Base-by-base conservation (phyloP, 1,140 invertebrate genomes). In the Triops cancriformis region DNA sequence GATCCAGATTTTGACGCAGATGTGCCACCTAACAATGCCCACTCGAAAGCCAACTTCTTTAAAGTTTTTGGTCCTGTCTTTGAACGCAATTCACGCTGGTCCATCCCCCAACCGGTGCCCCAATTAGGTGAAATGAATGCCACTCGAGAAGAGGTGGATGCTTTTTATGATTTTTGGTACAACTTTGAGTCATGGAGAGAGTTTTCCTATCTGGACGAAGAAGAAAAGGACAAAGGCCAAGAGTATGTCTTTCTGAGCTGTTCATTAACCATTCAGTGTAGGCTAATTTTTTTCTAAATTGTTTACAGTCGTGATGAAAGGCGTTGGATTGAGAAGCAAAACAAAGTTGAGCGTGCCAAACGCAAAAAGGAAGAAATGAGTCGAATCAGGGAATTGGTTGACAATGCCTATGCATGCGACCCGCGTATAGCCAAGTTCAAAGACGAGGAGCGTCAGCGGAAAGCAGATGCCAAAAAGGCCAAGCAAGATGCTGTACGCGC, bases 171-270 rank as follows among this genome's bases (percentile, higher is more conserved):
- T 51, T 95, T 95, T 85, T 98, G 96, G 96, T 98, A 98, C 84
- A 90, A 96, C 80, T 99, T 98, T 86, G 95, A 98, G 81, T 99
- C 97, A 0, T 99, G 98, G 98, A 88, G 98, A 80, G 98, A 99
- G 82, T 99, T 93, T 87, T 99, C 97, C n/a, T 99, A 99, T 85
- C 85, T 98, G 77, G 98, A 99, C 85, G 96, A 98, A 86, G 98
- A 99, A 84, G 97, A 98, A 81, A 99, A 98, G 85, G 96, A 98
- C 83, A 96, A 95, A 83, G 98, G 96, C 4, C 92, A 96, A 85
- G 96, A 89, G 86, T 85, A 81, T 81, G 80, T 14, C n/a, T 41
- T 64, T 26, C 43, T n/a, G 75, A 64, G 74, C 18, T 42, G 76
- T 11, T 84, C 79, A 83, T 82, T 80, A 64, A 23, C 42, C 1